A percentile compares a stretch with the other conserved stretches of the same genome.
Conservation (phyloP, 2,797 vertebrate genomes). For the Neopelma chrysocephalum region DNA sequence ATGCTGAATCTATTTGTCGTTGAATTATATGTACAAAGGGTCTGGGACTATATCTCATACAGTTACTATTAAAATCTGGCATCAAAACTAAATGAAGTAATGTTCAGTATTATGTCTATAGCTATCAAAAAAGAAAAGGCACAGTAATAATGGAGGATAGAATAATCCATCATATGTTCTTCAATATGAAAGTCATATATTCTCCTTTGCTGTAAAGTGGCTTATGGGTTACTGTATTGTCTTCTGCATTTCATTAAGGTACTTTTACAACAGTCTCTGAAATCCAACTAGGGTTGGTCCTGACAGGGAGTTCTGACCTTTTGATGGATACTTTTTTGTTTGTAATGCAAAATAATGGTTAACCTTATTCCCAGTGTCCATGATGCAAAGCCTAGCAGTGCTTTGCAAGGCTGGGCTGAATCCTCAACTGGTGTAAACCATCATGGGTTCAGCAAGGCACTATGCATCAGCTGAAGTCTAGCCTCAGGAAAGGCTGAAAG, state of each 20-base stretch:
- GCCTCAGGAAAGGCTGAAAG: background rate
- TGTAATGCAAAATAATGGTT: background rate
- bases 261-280: background rate
- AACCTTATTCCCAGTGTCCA: background rate
- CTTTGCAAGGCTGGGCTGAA: background rate
- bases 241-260: constrained; percentile 29
- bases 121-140: background rate
- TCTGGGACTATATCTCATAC: background rate
- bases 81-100: background rate
- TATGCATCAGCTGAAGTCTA: background rate
- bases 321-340: background rate
- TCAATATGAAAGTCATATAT: background rate
- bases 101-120: background rate
- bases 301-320: background rate
- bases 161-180: background rate
- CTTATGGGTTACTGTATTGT: background rate
- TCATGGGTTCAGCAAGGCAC: background rate
- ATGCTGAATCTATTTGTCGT: background rate
- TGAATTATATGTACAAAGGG: background rate
- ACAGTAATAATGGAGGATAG: background rate
- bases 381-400: background rate
- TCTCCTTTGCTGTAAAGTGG: background rate
- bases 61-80: background rate
- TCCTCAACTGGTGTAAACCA: background rate
- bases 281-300: background rate